phyloP scores from a whole-genome alignment of 2,113 vertebrate genomes.

The Physeter macrocephalus region DNA sequence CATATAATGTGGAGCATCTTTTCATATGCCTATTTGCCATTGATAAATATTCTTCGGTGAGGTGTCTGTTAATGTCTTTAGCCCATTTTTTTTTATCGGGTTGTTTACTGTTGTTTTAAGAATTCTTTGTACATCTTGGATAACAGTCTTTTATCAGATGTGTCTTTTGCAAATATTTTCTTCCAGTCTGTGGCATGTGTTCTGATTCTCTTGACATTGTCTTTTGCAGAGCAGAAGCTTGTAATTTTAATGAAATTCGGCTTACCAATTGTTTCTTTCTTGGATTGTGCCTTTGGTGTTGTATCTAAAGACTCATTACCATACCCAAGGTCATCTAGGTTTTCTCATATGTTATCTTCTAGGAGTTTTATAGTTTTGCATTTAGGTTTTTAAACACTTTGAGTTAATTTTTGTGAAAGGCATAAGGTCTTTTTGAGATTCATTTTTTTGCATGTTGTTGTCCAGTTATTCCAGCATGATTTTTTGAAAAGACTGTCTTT shows the following conservation, averaged over 20 bases:
- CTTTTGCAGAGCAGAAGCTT: not conserved
- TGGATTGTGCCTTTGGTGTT: not conserved
- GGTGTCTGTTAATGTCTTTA: not conserved
- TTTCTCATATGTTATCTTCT: not conserved
- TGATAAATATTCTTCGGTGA: not conserved
- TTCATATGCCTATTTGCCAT: not conserved
- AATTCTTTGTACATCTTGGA: not conserved
- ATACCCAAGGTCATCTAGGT: not conserved
- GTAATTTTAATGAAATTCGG: not conserved
- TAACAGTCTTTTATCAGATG: not conserved
- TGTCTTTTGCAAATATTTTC: not conserved
- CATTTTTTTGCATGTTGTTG: not conserved
- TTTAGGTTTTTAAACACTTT: not conserved
- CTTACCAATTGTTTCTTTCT: not conserved
- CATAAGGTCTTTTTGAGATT: not conserved
- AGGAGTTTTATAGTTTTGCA: not conserved
- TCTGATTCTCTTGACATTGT: not conserved
- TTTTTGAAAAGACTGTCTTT: not conserved
- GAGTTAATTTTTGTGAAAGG: not conserved
- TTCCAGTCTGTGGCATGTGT: not conserved
- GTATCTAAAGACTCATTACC: not conserved
- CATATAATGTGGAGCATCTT: not conserved
- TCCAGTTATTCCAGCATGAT: not conserved
- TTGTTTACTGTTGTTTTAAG: not conserved
- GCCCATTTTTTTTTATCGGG: not conserved